A percentile compares a stretch with the other conserved stretches of the same genome.
Conservation (phyloP, 30 jellyfish, hydroid and myxozoan species). For the Haliclystus octoradiatus region DNA sequence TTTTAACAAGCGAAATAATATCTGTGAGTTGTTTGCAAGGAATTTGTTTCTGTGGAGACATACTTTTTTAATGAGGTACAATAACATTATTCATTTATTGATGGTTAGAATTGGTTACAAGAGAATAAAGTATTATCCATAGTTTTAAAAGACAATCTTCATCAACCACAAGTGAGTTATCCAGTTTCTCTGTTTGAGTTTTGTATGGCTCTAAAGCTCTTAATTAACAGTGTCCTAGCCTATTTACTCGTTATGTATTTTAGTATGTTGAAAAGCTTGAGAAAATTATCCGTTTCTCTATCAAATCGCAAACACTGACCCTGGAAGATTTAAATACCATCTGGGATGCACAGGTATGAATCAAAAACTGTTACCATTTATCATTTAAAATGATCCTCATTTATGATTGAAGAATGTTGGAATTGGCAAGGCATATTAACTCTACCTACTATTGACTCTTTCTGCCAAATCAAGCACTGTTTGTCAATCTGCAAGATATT, state of each 20-base stretch:
- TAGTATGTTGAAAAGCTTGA: conserved; percentile 90
- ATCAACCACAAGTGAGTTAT: conserved; percentile 86
- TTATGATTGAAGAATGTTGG: no score
- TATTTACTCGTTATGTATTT: neutral
- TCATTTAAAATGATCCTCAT: no score
- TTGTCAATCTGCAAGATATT: no score
- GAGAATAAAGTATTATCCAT: conserved; percentile 82
- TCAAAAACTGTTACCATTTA: no score
- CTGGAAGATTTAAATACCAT: conserved; percentile 83
- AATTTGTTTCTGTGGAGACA: neutral
- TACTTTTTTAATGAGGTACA: neutral
- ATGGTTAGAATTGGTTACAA: conserved; percentile 68
- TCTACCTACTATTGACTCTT: no score
- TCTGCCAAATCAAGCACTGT: no score
- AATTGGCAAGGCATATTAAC: no score
- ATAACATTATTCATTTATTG: neutral
- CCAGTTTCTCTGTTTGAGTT: no score
- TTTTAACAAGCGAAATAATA: conserved; percentile 80
- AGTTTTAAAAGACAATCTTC: conserved; percentile 88
- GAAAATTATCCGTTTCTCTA: conserved; percentile 79
- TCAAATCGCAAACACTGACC: conserved; percentile 80
- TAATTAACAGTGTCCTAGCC: no score
- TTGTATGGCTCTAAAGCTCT: no score
- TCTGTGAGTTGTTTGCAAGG: conserved; percentile 31
- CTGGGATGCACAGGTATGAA: conserved; percentile 85